Base-by-base conservation (phyloP, 2,888 invertebrate species). In the Pediacus dermestoides region DNA sequence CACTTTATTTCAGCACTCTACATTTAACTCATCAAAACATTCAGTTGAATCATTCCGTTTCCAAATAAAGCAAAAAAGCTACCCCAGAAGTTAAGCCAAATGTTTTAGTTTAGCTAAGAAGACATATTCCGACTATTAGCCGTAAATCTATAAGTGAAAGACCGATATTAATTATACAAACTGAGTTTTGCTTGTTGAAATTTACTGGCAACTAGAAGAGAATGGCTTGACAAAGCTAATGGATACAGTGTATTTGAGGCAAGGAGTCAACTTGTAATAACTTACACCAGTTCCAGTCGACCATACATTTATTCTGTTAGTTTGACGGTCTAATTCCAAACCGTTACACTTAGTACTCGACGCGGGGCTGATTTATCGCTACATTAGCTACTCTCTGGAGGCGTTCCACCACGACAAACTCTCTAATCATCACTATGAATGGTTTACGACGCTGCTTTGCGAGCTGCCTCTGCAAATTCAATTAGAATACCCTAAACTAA, bases 361-460 rank as follows among this genome's bases (percentile, higher is more conserved):
- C 45, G 39, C 33, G 23, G 10, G 23, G 31, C 45, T 46, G 42
- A 46, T 46, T 46, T 46, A 46, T 46, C 39, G 45, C 34, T 42
- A 37, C 45, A 46, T 46, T 46, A 46, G 42, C 42, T 27, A 16
- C 39, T 32, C 45, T 32, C 41, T 23, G 23, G 23, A 23, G 23
- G 33, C 33, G 38, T 44, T 44, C 43, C 33, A 42, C 47, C 45
- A 40, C 47, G 47, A 45, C 50, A 50, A 50, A 47, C 45, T 37
- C 43, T 37, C 45, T 45, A 47, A 50, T 50, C 47, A 47, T 50
- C 50, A 38, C 45, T 27, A 33, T 38, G 47, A 47, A 46, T 42
- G 39, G 34, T 42, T 39, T 42, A 46, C 46, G 39, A 37, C 36
- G 35, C 33, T 23, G 30, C 39, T 34, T 33, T 35, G 37, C 36